Percentiles rank a stretch among this genome's conserved stretches.
Evolutionary conservation across 2,113 vertebrate species (phyloP).

Genomic region (Irena cyanogastra): DNA sequence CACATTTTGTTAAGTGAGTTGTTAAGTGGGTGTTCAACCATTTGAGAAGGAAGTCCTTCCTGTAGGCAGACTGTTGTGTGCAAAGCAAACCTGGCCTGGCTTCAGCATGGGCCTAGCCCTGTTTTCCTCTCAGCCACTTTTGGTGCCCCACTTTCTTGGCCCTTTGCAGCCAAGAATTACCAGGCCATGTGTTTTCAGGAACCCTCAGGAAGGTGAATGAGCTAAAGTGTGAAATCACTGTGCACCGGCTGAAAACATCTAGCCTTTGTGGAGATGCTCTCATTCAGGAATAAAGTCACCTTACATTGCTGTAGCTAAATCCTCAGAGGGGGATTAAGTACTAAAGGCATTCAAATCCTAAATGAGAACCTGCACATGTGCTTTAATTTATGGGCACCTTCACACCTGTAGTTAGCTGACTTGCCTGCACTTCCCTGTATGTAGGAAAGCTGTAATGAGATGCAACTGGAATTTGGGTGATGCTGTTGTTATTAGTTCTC

Average conservation of each 20-base stretch:
- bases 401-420: conserved; percentile 3
- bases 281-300: neutral
- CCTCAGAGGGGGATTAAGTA: neutral
- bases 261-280: neutral
- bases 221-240: neutral
- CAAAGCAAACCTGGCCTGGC: neutral
- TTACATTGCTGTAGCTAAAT: neutral
- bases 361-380: conserved; percentile 24
- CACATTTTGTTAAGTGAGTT: neutral
- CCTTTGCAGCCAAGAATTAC: neutral
- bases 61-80: neutral
- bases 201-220: neutral
- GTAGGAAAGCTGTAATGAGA: conserved; percentile 1
- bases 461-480: neutral
- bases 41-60: neutral
- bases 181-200: neutral
- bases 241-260: neutral
- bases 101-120: neutral
- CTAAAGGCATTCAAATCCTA: conserved; percentile 27
- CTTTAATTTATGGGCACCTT: conserved; percentile 9
- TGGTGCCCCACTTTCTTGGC: neutral
- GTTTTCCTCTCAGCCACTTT: neutral
- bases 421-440: neutral
- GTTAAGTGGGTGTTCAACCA: neutral
- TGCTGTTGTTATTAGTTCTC: neutral